These are phyloP conservation scores for Parelbella ahira DNA, from an alignment of 2,888 invertebrate genomes.

Conservation along the genomic window DNA sequence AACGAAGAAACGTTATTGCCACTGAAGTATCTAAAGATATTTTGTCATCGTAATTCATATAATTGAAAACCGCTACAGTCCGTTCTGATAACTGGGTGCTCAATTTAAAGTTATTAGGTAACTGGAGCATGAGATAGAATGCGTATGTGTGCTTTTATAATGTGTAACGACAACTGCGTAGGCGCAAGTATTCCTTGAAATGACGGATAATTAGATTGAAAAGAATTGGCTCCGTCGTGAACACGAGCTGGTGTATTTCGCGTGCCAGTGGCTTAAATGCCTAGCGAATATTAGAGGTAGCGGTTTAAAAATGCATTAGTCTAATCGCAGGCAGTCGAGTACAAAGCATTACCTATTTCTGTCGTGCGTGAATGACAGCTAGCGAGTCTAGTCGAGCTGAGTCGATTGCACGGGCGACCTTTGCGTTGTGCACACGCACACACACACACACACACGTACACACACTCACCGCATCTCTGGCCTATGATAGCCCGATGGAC, in stretches of 20 bases:
- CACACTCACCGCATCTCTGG: slow-evolving; percentile 38
- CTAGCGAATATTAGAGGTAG: background rate
- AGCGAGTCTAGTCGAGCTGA: slow-evolving; percentile 34
- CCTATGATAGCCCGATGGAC: slow-evolving; percentile 54
- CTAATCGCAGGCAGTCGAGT: slow-evolving; percentile 17
- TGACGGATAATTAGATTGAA: slow-evolving; percentile 17
- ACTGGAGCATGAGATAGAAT: slow-evolving; percentile 17
- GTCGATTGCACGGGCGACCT: slow-evolving; percentile 48
- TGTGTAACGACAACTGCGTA: slow-evolving; percentile 17
- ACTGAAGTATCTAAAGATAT: slow-evolving; percentile 5
- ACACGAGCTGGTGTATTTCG: slow-evolving; percentile 1
- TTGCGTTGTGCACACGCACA: slow-evolving; percentile 45
- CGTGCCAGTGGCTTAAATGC: slow-evolving; percentile 1
- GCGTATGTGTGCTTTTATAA: slow-evolving; percentile 9
- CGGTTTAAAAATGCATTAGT: slow-evolving; percentile 14
- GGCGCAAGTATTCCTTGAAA: slow-evolving; percentile 17
- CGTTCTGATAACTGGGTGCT: slow-evolving; percentile 18
- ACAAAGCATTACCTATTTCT: slow-evolving; percentile 31
- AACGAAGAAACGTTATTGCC: slow-evolving; percentile 5
- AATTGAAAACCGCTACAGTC: slow-evolving; percentile 17
- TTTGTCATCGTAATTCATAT: slow-evolving; percentile 11
- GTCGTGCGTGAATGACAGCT: slow-evolving; percentile 40
- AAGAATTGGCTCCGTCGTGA: slow-evolving; percentile 3
- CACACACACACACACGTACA: background rate
- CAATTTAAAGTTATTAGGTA: slow-evolving; percentile 23